A percentile compares a stretch with the other conserved stretches of the same genome.
These are phyloP conservation scores for Eupeodes luniger DNA, from an alignment of 2,888 invertebrate species.

Conservation along the genomic window DNA sequence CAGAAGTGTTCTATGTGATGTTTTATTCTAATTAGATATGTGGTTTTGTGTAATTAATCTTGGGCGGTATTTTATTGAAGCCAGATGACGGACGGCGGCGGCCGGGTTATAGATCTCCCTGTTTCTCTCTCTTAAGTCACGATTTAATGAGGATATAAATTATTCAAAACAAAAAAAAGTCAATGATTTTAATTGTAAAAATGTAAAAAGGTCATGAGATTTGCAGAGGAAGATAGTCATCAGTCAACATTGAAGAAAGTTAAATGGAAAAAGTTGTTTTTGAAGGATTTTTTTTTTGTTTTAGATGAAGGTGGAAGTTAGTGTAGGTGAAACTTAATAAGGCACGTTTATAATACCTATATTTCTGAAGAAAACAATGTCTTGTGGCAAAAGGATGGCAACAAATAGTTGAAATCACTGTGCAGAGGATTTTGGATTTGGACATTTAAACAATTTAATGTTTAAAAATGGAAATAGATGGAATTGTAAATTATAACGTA, in stretches of 20 bases:
- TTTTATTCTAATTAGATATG: slow-evolving; percentile 44
- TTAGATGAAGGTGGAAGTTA: neutral
- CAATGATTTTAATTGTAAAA: slow-evolving; percentile 5
- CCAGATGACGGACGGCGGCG: neutral
- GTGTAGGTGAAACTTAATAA: neutral
- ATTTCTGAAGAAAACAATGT: neutral
- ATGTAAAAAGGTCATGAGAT: slow-evolving; percentile 5
- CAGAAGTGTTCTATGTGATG: neutral
- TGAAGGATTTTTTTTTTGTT: neutral
- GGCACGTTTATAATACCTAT: neutral
- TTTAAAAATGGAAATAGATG: too few species aligned
- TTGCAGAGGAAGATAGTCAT: neutral
- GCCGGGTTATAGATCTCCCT: neutral
- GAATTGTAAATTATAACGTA: too few species aligned
- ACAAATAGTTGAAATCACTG: neutral
- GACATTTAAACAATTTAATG: too few species aligned
- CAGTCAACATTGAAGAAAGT: neutral
- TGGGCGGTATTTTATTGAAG: neutral
- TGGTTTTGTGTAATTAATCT: slow-evolving; percentile 45
- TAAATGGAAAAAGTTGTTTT: slow-evolving; percentile 11
- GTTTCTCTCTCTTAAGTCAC: neutral
- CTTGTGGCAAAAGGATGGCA: neutral
- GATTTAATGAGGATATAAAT: slow-evolving; percentile 10
- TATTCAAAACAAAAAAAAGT: slow-evolving; percentile 19
- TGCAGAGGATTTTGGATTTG: neutral